Percentiles rank a stretch among this genome's conserved stretches.
Evolutionary conservation across 2,888 invertebrate species (phyloP).

Genomic region (Eledone cirrhosa): DNA sequence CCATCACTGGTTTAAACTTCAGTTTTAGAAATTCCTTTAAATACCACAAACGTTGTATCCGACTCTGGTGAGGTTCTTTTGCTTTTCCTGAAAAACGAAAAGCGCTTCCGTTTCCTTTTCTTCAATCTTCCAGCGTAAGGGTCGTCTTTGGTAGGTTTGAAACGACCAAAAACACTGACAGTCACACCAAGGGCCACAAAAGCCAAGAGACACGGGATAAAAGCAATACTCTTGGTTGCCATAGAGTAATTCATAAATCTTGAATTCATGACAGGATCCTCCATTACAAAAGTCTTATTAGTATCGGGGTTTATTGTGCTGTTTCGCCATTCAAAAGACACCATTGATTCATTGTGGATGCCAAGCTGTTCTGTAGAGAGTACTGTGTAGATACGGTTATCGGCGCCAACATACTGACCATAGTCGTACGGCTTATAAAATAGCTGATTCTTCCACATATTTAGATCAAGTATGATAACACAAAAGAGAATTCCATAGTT

Average conservation of each 20-base stretch:
- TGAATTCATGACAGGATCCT: constrained; percentile 69
- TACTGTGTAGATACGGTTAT: constrained; percentile 62
- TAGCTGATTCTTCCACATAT: constrained; percentile 72
- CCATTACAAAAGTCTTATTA: constrained; percentile 61
- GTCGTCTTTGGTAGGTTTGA: constrained; percentile 52
- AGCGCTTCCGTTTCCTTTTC: constrained; percentile 47
- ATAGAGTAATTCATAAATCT: constrained; percentile 66
- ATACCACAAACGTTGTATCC: background rate
- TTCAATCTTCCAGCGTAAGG: constrained; percentile 57
- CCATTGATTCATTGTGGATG: constrained; percentile 58
- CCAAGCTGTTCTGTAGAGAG: constrained; percentile 49
- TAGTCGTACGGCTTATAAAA: constrained; percentile 69
- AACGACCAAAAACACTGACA: constrained; percentile 57
- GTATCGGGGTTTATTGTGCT: constrained; percentile 65
- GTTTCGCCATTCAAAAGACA: constrained; percentile 66
- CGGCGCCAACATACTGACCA: constrained; percentile 69
- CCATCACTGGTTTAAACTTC: background rate
- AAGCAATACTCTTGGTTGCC: constrained; percentile 67
- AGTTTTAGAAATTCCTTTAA: constrained; percentile 15
- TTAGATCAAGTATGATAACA: constrained; percentile 70
- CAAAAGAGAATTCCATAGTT: constrained; percentile 70
- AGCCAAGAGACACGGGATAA: constrained; percentile 64
- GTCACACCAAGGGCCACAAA: constrained; percentile 58
- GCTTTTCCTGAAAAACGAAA: constrained; percentile 37
- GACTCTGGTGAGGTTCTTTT: constrained; percentile 32